These are phyloP conservation scores for Brachyrhaphis roseni DNA, from an alignment of 2,797 vertebrate species.

Conservation along the genomic window DNA sequence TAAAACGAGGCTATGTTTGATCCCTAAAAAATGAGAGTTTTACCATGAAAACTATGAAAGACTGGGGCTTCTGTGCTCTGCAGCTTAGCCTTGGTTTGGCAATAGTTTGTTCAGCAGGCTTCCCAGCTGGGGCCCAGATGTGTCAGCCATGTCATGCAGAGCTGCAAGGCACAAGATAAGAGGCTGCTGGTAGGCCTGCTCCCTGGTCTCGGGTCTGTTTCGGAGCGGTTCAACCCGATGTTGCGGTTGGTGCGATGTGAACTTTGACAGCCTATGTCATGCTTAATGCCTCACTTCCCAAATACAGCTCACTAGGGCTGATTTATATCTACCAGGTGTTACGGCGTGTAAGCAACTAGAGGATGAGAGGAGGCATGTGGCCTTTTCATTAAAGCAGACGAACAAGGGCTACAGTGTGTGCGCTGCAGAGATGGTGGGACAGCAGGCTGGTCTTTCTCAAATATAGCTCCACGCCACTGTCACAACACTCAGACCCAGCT, in stretches of 20 bases:
- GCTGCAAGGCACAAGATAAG: constrained; percentile 76
- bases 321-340: constrained; percentile 89
- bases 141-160: constrained; percentile 74
- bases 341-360: constrained; percentile 66
- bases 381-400: constrained; percentile 77
- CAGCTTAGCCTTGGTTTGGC: constrained; percentile 39
- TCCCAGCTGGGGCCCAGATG: constrained; percentile 78
- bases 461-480: constrained; percentile 65
- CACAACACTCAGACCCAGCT: constrained; percentile 62
- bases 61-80: constrained; percentile 44
- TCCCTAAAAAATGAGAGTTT: constrained; percentile 28
- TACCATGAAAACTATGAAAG: constrained; percentile 27
- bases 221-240: constrained; percentile 79
- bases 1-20: constrained; percentile 41
- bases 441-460: constrained; percentile 73
- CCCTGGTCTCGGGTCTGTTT: constrained; percentile 68
- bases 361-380: constrained; percentile 77
- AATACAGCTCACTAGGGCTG: constrained; percentile 80
- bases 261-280: constrained; percentile 85
- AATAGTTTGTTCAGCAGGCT: constrained; percentile 62
- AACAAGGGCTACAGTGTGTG: constrained; percentile 74
- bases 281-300: constrained; percentile 87
- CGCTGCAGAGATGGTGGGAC: constrained; percentile 52
- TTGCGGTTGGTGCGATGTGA: constrained; percentile 81
- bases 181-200: constrained; percentile 56